Evolutionary conservation across 2,888 invertebrate species (phyloP).

Genomic region (Tortrix viridana): DNA sequence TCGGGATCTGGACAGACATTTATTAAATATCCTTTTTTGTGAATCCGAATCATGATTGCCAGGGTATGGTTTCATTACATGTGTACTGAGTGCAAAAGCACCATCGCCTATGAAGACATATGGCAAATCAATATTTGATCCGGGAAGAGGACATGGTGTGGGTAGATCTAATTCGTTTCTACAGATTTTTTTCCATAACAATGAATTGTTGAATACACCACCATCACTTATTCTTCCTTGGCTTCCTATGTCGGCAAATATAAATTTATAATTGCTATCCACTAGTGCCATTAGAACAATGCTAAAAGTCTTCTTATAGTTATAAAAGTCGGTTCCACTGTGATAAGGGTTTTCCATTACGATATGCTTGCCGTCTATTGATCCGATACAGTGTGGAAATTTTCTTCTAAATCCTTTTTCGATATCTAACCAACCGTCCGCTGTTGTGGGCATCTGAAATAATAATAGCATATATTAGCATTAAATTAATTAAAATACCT

Average conservation of each 20-base stretch:
- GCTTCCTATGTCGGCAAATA: slow-evolving; percentile 43
- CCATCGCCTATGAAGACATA: slow-evolving; percentile 42
- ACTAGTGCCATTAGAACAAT: slow-evolving; percentile 44
- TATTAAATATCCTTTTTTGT: slow-evolving; percentile 38
- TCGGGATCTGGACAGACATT: slow-evolving; percentile 33
- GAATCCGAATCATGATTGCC: slow-evolving; percentile 31
- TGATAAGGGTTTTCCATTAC: slow-evolving; percentile 36
- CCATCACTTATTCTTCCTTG: slow-evolving; percentile 48
- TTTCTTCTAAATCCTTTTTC: slow-evolving; percentile 27
- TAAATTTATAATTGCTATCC: slow-evolving; percentile 40
- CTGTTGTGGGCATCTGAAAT: slow-evolving; percentile 29
- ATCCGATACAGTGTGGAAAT: slow-evolving; percentile 37
- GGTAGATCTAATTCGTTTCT: slow-evolving; percentile 46
- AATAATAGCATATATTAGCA: slow-evolving; percentile 35
- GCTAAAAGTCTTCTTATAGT: slow-evolving; percentile 40
- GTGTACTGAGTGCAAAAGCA: slow-evolving; percentile 40
- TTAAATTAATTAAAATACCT: slow-evolving; percentile 40
- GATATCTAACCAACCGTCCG: slow-evolving; percentile 29
- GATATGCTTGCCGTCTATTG: slow-evolving; percentile 43
- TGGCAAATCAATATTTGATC: slow-evolving; percentile 34
- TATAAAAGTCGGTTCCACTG: slow-evolving; percentile 38
- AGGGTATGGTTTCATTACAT: slow-evolving; percentile 41
- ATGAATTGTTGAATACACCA: slow-evolving; percentile 43
- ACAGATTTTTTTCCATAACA: slow-evolving; percentile 45
- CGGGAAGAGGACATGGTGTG: slow-evolving; percentile 37